Evolutionary conservation across 1,140 invertebrate genomes (phyloP).

Genomic region (Caenorhabditis tropicalis): DNA sequence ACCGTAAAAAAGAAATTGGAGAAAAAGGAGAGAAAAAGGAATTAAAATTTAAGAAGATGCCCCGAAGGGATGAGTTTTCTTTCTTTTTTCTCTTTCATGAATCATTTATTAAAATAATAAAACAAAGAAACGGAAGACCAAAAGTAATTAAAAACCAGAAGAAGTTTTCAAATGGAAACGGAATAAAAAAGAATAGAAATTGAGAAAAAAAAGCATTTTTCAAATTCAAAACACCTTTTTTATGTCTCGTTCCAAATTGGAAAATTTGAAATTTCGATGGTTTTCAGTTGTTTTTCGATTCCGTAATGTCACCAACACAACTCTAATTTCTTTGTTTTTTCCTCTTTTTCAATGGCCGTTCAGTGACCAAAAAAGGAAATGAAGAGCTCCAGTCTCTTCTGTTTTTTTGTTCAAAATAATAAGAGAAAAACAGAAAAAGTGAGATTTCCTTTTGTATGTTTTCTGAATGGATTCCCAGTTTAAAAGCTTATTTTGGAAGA

Average conservation of each 20-base stretch:
- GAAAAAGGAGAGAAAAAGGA: neutral
- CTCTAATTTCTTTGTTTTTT: neutral
- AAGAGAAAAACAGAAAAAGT: neutral
- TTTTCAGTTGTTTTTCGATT: neutral
- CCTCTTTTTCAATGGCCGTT: neutral
- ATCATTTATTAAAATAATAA: slow-evolving; percentile 23
- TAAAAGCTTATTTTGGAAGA: neutral
- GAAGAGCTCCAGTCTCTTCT: neutral
- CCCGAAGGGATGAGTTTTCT: neutral
- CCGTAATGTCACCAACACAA: neutral
- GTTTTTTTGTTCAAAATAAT: neutral
- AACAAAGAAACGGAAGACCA: neutral
- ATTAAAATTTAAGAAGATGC: slow-evolving; percentile 31
- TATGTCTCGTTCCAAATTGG: too few species aligned
- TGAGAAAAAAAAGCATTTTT: neutral
- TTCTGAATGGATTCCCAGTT: neutral
- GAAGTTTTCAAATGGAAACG: neutral
- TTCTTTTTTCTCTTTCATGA: neutral
- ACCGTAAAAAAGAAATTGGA: too few species aligned
- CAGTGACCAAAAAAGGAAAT: neutral
- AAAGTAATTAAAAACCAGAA: neutral
- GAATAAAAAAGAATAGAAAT: neutral
- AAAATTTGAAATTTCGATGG: neutral
- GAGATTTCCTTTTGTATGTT: neutral
- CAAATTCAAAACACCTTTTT: too few species aligned